A percentile compares a stretch with the other conserved stretches of the same genome.
Conservation (phyloP, 2,113 vertebrate genomes). For the Hassar affinis region DNA sequence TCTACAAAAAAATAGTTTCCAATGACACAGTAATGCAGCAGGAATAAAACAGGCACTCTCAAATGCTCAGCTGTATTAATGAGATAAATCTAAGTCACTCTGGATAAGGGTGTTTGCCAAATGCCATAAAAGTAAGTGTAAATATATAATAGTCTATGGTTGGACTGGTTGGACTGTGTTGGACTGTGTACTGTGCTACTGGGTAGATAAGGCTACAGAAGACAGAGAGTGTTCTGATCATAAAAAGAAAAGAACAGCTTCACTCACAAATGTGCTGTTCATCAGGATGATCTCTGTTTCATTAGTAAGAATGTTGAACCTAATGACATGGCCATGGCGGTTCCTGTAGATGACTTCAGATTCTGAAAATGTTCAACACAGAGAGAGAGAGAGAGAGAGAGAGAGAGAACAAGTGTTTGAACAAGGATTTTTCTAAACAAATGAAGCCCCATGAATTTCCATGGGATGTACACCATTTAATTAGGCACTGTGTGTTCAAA, state of each 20-base stretch:
- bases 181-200: too few species aligned
- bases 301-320: constrained; percentile 89
- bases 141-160: background rate
- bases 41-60: background rate
- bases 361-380: constrained; percentile 71
- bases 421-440: background rate
- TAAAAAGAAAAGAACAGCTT: background rate
- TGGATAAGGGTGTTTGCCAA: too few species aligned
- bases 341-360: constrained; percentile 91
- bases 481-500: background rate
- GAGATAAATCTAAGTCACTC: too few species aligned
- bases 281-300: constrained; percentile 84
- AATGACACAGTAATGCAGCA: background rate
- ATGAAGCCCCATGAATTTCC: background rate
- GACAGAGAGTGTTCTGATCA: background rate
- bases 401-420: background rate
- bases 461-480: background rate
- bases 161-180: too few species aligned
- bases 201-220: background rate
- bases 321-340: constrained; percentile 89
- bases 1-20: too few species aligned
- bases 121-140: too few species aligned
- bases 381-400: background rate
- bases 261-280: constrained; percentile 94
- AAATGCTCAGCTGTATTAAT: too few species aligned